Evolutionary conservation across 2,797 vertebrate genomes (phyloP).

Genomic region (Chelidonichthys spinosus): DNA sequence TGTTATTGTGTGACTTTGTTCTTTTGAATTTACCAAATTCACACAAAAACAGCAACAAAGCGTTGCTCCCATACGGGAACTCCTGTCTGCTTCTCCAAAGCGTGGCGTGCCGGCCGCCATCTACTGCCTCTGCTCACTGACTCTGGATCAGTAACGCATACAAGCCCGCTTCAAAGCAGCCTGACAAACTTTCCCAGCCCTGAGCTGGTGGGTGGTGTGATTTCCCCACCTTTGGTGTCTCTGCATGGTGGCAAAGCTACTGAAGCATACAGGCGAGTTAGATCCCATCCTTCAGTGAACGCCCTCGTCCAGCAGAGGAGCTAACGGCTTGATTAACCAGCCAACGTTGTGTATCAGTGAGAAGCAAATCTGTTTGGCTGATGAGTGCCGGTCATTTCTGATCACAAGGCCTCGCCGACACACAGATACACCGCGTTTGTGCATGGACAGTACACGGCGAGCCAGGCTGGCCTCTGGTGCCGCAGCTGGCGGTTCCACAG

Average conservation of each 20-base stretch:
- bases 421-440: constrained; percentile 23
- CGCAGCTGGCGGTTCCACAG: neutral
- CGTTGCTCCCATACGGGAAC: neutral
- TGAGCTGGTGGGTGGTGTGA: constrained; percentile 59
- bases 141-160: neutral
- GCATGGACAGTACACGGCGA: constrained; percentile 5
- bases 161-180: neutral
- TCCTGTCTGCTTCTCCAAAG: neutral
- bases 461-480: neutral
- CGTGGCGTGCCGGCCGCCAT: neutral
- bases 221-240: constrained; percentile 55
- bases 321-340: constrained; percentile 67
- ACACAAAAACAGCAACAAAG: too few relatives aligned
- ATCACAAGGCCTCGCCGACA: constrained; percentile 35
- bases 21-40: too few relatives aligned
- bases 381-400: constrained; percentile 32
- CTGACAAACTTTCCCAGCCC: constrained; percentile 25
- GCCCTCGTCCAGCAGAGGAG: constrained; percentile 50
- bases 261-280: constrained; percentile 50
- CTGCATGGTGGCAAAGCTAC: constrained; percentile 22
- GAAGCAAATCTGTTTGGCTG: constrained; percentile 41
- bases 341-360: constrained; percentile 41
- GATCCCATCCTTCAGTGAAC: constrained; percentile 41
- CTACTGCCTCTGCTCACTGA: neutral
- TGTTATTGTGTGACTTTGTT: too few relatives aligned